A percentile compares a stretch with the other conserved stretches of the same genome.
phyloP scores from a whole-genome alignment of 2,113 vertebrate genomes.

The Laticauda laticaudata region DNA sequence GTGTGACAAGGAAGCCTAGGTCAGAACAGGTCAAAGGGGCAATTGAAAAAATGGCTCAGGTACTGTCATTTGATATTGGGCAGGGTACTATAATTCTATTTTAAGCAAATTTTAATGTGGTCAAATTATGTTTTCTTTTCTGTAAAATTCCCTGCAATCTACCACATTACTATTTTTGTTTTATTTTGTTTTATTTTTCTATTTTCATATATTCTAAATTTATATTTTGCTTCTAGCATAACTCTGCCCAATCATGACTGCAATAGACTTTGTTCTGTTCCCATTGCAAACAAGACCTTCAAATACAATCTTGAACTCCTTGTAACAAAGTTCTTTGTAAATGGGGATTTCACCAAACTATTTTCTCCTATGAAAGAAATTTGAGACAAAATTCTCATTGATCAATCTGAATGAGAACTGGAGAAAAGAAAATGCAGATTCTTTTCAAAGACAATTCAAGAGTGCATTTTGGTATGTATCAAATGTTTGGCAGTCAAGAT shows the following conservation, averaged over 20 bases:
- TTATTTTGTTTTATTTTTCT: not conserved
- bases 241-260: not conserved
- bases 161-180: not conserved
- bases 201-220: not conserved
- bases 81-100: not conserved
- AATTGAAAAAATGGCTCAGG: too few species aligned
- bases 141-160: not conserved
- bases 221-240: not conserved
- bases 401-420: not conserved
- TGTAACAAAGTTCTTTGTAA: not conserved
- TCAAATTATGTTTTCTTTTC: not conserved
- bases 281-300: not conserved
- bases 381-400: not conserved
- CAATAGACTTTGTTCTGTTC: not conserved
- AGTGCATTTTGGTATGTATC: not conserved
- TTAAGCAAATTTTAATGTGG: not conserved
- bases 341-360: not conserved
- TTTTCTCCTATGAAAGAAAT: not conserved
- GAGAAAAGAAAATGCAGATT: not conserved
- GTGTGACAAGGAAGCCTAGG: too few species aligned
- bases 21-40: too few species aligned
- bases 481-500: not conserved
- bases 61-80: too few species aligned
- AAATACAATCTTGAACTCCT: not conserved
- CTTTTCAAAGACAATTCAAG: not conserved